Base-by-base conservation (phyloP, 2,113 vertebrate genomes). In the Alaudala cheleensis region DNA sequence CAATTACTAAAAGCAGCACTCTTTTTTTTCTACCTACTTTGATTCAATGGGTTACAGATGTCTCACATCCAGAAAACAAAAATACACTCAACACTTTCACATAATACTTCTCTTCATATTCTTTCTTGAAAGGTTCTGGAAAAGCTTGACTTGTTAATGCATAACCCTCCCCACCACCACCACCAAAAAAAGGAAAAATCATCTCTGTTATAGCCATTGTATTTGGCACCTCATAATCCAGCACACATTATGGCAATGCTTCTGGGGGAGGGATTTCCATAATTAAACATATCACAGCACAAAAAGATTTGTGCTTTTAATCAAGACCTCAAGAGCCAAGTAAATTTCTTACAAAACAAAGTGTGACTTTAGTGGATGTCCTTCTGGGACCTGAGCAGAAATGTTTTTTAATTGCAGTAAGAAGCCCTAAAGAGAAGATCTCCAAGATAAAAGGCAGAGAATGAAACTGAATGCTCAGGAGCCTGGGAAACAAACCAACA, bases 381-480 rank as follows among this genome's bases (percentile, higher is more conserved):
- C 34, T 81, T 86, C 15, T 37, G 24, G 67, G 6, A 45, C 2
- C 5, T 0, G 0, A 40, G 7, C 14, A 61, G 37, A 76, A 81
- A 50, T 3, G 5, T 5, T 64, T 81, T 51, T 45, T 15, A 40
- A 19, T 60, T 53, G n/a, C 12, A 13, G 12, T 37, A 44, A 24
- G 33, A 81, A 79, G 29, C 22, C 44, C 16, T 17, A 11, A 40
- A 31, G 26, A 67, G 6, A 12, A 22, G 2, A 33, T 10, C 21
- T 50, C 29, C 1, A 3, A 40, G 56, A 14, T 19, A 79, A 90
- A 57, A 0, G 0, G 12, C 2, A 57, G 10, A 57, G 20, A 51
- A 37, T 2, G 0, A 57, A 65, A 61, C 5, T 14, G 10, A 77
- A 31, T 0, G 2, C 24, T 22, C 4, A 26, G 5, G 12, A 66